phyloP scores from a whole-genome alignment of 2,113 vertebrate genomes.

The Microcebus murinus region DNA sequence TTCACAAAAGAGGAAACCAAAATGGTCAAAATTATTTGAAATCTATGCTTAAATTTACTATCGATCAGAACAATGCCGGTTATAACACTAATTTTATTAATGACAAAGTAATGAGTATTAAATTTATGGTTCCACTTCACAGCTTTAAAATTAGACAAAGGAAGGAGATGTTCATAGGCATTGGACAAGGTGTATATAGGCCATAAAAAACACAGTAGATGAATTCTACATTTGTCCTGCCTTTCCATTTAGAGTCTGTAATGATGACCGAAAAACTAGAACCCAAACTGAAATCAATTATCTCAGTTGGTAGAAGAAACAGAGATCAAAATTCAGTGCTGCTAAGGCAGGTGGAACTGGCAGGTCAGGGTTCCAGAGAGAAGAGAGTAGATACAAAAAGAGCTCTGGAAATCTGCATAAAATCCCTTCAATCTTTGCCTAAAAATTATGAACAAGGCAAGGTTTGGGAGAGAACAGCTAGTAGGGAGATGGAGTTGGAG shows the following conservation, averaged over 20 bases:
- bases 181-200: no score
- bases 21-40: background rate
- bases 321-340: no score
- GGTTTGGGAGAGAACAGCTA: background rate
- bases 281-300: background rate
- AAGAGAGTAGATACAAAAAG: background rate
- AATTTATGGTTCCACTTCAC: background rate
- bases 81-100: background rate
- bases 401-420: no score
- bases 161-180: background rate
- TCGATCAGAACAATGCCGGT: background rate
- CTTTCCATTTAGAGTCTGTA: background rate
- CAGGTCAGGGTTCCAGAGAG: background rate
- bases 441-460: background rate
- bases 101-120: background rate
- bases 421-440: no score
- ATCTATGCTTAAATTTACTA: background rate
- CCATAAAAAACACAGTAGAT: background rate
- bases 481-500: background rate
- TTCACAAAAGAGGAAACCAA: background rate
- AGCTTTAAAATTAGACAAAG: background rate
- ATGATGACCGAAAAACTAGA: background rate
- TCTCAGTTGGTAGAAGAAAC: background rate
- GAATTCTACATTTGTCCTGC: no score
- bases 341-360: no score